Percentiles rank a stretch among this genome's conserved stretches.
Evolutionary conservation across 2,113 vertebrate species (phyloP).

Genomic region (Felis catus): F.catus_Fca126_mat1.0 CM031420.1:147386001-147386500

Average conservation of each 20-base stretch:
- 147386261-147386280: background rate
- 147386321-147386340: background rate
- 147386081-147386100: background rate
- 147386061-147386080: background rate
- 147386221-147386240: background rate
- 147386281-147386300: background rate
- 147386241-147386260: background rate
- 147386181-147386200: background rate
- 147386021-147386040: too few relatives aligned
- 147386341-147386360: background rate
- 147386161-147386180: background rate
- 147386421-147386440: background rate
- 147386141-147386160: background rate
- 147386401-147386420: background rate
- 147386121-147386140: background rate
- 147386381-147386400: background rate
- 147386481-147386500: fast-evolving
- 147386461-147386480: fast-evolving
- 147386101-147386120: background rate
- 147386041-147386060: too few relatives aligned
- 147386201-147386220: background rate
- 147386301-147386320: background rate
- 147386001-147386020: too few relatives aligned
- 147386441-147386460: background rate
- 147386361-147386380: background rate